Base-by-base conservation (phyloP, 1,140 invertebrate genomes). In the Drosophila ercepeae region DNA sequence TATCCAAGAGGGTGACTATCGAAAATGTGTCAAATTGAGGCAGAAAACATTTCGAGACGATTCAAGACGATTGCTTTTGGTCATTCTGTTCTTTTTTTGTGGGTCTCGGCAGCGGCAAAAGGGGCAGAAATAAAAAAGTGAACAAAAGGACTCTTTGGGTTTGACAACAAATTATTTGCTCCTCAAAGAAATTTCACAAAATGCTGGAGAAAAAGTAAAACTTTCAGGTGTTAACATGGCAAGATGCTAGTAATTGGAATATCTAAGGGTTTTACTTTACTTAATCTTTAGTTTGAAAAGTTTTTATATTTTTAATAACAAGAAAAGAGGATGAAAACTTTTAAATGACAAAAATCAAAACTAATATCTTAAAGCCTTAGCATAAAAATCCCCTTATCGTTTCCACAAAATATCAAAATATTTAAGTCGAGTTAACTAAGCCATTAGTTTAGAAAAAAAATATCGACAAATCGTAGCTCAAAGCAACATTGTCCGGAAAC, bases 21-120 rank as follows among this genome's bases (percentile, higher is more conserved):
- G 68, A 60, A 78, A 78, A 78, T 78, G 75, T 78, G 75, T 74
- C 75, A 78, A 78, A 68, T 63, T 72, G 74, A 65, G 44, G 50
- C 50, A 41, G 13, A 21, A 59, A 50, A 21, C 46, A 50, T 49
- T 58, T 58, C 54, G 44, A 27, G 21, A 4, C 53, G 45, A 58
- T 49, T 58, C 54, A 29, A 52, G 25, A 53, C 54, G 67, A 71
- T 71, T 72, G 69, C 57, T 60, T 61, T 71, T 59, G 53, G 53
- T 23, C 45, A 70, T 50, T 49, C 41, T 57, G 9, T 27, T 18
- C n/a, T n/a, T n/a, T 18, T 21, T 32, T 11, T 27, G 27, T 27
- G 27, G 11, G 14, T 14, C 34, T 14, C n/a, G 36, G 36, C 36
- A 39, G 29, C 21, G 59, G 29, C 11, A 21, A 29, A 39, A 16